Conservation (phyloP, 2,113 vertebrate genomes). For the Trachemys scripta region DNA sequence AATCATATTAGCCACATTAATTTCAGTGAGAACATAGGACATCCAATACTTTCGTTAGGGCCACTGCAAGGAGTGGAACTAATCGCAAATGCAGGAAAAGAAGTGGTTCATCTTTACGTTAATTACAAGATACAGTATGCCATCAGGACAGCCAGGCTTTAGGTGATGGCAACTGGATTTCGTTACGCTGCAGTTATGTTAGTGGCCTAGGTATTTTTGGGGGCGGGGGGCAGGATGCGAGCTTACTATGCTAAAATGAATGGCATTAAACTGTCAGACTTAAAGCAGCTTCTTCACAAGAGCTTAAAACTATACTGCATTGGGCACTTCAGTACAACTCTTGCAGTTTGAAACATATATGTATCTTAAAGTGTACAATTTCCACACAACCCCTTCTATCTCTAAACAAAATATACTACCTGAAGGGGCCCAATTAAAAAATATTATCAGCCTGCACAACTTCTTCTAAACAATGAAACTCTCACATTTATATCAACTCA, state of each 20-base stretch:
- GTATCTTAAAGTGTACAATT: not conserved
- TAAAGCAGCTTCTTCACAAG: not conserved
- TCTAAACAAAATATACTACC: not conserved
- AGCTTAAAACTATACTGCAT: not conserved
- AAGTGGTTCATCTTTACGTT: not conserved
- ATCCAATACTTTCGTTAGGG: not conserved
- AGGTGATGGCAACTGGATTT: constrained; percentile 27
- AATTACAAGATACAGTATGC: not conserved
- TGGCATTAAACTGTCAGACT: not conserved
- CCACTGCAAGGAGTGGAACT: not conserved
- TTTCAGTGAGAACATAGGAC: fast-evolving
- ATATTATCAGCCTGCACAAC: not conserved
- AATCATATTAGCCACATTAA: fast-evolving
- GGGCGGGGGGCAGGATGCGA: not conserved
- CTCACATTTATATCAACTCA: not conserved
- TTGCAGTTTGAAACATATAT: not conserved
- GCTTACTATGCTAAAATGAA: not conserved
- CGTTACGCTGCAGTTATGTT: not conserved
- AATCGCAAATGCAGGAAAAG: not conserved
- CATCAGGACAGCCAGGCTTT: not conserved
- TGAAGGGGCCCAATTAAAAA: not conserved
- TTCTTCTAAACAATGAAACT: not conserved
- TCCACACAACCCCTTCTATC: not conserved
- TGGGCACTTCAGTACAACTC: not conserved
- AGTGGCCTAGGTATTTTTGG: not conserved